A percentile compares a stretch with the other conserved stretches of the same genome.
Evolutionary conservation across 37 sponge, comb jelly and placozoan genomes (phyloP).

Genomic region (Amphimedon queenslandica): DNA sequence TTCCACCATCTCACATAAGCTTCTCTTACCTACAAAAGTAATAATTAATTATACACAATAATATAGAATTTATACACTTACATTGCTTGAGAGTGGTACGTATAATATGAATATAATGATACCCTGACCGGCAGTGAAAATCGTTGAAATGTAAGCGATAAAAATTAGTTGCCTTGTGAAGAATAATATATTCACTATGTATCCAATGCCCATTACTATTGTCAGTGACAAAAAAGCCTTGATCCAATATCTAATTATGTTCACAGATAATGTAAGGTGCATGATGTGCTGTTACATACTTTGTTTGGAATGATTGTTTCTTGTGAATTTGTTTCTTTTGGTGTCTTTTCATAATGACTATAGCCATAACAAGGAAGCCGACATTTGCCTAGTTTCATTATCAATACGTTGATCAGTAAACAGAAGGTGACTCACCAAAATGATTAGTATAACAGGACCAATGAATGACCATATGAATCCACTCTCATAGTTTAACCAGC

Average conservation of each 20-base stretch:
- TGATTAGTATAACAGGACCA: slow-evolving; percentile 6
- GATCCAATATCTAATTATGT: slow-evolving; percentile 66
- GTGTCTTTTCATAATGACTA: slow-evolving; percentile 43
- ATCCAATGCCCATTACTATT: slow-evolving; percentile 53
- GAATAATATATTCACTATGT: slow-evolving; percentile 40
- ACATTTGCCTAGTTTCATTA: slow-evolving; percentile 27
- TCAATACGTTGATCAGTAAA: not conserved
- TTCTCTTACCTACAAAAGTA: slow-evolving; percentile 19
- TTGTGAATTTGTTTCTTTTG: not conserved
- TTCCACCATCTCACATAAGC: slow-evolving; percentile 40
- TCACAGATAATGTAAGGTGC: no score
- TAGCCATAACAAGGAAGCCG: slow-evolving; percentile 51
- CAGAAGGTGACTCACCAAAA: not conserved
- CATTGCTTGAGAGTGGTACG: no score
- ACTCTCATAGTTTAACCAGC: slow-evolving; percentile 6
- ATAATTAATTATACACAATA: not conserved
- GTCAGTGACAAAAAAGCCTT: slow-evolving; percentile 35
- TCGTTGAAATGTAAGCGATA: slow-evolving; percentile 38
- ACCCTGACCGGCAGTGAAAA: no score
- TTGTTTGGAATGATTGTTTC: not conserved
- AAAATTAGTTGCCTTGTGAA: slow-evolving; percentile 25
- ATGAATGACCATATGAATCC: slow-evolving; percentile 7
- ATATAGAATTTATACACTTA: no score
- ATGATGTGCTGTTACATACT: no score
- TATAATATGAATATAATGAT: no score